A percentile compares a stretch with the other conserved stretches of the same genome.
Conservation (phyloP, 2,113 vertebrate species). For the Hydrolagus affinis region DNA sequence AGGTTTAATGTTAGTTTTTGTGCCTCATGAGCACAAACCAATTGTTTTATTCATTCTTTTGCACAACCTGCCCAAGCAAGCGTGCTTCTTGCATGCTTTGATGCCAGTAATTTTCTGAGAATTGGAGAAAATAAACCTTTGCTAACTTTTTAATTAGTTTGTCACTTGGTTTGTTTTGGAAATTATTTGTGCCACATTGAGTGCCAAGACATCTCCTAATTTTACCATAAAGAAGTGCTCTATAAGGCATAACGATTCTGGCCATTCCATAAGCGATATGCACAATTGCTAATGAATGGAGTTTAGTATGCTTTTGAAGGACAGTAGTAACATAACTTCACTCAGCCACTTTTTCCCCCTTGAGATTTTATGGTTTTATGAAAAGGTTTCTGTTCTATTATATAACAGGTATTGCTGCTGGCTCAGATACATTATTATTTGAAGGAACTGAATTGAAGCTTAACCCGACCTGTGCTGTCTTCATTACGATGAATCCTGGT, state of each 20-base stretch:
- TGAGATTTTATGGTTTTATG: not conserved
- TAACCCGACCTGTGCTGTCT: conserved; percentile 78
- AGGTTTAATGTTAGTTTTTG: too few species aligned
- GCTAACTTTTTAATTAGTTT: too few species aligned
- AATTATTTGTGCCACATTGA: too few species aligned
- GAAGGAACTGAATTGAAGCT: conserved; percentile 80
- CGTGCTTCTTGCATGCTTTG: too few species aligned
- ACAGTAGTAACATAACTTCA: not conserved
- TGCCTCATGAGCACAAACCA: too few species aligned
- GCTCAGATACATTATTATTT: conserved; percentile 64
- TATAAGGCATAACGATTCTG: not conserved
- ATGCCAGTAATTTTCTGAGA: too few species aligned
- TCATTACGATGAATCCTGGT: conserved; percentile 90
- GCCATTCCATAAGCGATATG: not conserved
- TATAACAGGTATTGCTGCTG: conserved; percentile 64
- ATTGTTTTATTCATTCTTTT: too few species aligned
- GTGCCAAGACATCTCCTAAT: too few species aligned
- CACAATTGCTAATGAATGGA: not conserved
- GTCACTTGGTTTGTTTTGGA: too few species aligned
- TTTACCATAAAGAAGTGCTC: too few species aligned
- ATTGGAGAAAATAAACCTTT: too few species aligned
- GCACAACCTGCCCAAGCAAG: too few species aligned
- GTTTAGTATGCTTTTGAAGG: not conserved
- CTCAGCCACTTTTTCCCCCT: not conserved
- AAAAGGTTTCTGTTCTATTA: conserved; percentile 24